Evolutionary conservation across 1,140 invertebrate genomes (phyloP).

Genomic region (Drosophila quadrilineata): DNA sequence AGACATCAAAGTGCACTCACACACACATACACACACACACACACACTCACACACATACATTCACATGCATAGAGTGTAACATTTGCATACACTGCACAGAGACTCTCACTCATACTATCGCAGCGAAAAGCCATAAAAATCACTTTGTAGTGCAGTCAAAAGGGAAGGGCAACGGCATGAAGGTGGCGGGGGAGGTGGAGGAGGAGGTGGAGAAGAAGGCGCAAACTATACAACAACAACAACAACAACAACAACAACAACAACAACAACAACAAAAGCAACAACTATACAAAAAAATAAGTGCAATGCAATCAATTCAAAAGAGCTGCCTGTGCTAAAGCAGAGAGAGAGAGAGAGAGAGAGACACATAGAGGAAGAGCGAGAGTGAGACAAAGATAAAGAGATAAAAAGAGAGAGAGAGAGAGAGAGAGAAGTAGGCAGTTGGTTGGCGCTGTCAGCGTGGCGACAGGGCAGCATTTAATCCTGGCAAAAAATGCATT

Average conservation of each 20-base stretch:
- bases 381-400: neutral
- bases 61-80: too few species aligned
- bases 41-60: constrained; percentile 2
- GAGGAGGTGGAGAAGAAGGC: constrained; percentile 53
- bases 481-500: constrained; percentile 77
- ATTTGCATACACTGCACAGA: constrained; percentile 54
- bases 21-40: constrained; percentile 31
- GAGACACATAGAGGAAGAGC: neutral
- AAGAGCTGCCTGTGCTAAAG: constrained; percentile 28
- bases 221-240: constrained; percentile 70
- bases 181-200: neutral
- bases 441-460: constrained; percentile 17
- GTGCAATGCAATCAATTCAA: constrained; percentile 78
- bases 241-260: constrained; percentile 47
- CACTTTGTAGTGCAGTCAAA: constrained; percentile 56
- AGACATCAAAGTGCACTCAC: constrained; percentile 68
- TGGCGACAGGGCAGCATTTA: constrained; percentile 58
- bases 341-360: neutral
- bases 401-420: neutral
- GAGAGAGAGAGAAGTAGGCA: neutral
- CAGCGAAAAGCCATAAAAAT: constrained; percentile 72
- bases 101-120: constrained; percentile 3
- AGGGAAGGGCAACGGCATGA: too few species aligned
- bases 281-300: constrained; percentile 38
- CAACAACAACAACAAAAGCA: constrained; percentile 9